phyloP scores from a whole-genome alignment of 2,888 invertebrate species.

The Trissoscelio sp. region DNA sequence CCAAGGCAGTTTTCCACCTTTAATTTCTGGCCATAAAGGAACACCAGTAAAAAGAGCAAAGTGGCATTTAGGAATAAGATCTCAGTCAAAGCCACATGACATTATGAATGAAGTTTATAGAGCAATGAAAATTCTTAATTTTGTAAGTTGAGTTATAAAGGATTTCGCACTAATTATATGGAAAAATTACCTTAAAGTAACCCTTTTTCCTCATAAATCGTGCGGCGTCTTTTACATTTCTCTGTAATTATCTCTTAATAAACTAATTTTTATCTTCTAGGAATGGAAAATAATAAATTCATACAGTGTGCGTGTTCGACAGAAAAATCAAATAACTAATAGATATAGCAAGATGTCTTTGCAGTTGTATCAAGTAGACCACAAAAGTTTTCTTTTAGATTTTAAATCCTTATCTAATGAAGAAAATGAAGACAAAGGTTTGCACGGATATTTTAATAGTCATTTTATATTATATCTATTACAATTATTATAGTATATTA shows the following conservation, averaged over 20 bases:
- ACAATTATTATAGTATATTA: background rate
- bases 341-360: constrained; percentile 98
- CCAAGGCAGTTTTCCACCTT: constrained; percentile 71
- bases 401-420: constrained; percentile 97
- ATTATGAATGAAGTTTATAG: constrained; percentile 99
- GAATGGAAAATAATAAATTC: constrained; percentile 99
- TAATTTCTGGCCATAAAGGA: constrained; percentile 84
- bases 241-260: no score
- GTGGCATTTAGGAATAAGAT: constrained; percentile 99
- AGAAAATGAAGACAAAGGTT: constrained; percentile 84
- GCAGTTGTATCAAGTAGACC: constrained; percentile 99
- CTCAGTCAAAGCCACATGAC: constrained; percentile 99
- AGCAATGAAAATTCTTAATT: constrained; percentile 99
- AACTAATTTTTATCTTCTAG: constrained; percentile 77
- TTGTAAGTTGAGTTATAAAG: constrained; percentile 85
- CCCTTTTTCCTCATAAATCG: no score
- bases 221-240: no score
- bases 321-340: constrained; percentile 91
- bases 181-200: no score
- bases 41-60: constrained; percentile 97
- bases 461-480: no score
- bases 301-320: constrained; percentile 97
- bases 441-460: no score
- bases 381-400: constrained; percentile 98
- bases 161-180: background rate